Evolutionary conservation across 2,113 vertebrate species (phyloP).

Genomic region (Copsychus sechellarum): DNA sequence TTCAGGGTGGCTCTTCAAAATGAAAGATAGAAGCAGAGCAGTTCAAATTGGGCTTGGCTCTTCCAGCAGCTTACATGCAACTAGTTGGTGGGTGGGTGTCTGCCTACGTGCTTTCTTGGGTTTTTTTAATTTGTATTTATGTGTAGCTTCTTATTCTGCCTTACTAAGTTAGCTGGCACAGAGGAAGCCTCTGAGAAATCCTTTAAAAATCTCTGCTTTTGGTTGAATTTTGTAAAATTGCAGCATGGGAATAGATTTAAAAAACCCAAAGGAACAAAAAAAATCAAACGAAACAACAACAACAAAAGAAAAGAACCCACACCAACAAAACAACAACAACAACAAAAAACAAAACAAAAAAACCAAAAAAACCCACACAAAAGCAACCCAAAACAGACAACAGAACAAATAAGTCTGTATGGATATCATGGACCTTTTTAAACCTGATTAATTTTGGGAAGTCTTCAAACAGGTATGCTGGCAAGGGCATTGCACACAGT

Average conservation of each 20-base stretch:
- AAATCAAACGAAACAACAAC: no score
- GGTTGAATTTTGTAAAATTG: not conserved
- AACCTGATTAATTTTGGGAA: not conserved
- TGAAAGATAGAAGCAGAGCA: not conserved
- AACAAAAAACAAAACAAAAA: not conserved
- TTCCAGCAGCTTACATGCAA: not conserved
- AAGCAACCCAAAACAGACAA: not conserved
- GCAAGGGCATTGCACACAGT: not conserved
- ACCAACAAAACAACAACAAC: no score
- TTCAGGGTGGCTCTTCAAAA: not conserved
- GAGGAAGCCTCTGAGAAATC: constrained; percentile 44
- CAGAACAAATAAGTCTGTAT: not conserved
- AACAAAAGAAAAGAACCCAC: no score
- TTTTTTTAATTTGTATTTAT: not conserved
- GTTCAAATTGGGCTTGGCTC: not conserved
- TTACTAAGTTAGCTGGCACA: constrained; percentile 42
- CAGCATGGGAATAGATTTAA: not conserved
- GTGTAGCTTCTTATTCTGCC: constrained; percentile 20
- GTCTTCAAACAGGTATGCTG: not conserved
- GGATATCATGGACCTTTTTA: not conserved
- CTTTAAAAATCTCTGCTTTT: not conserved
- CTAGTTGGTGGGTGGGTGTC: not conserved
- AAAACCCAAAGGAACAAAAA: not conserved
- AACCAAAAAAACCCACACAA: not conserved
- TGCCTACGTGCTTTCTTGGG: not conserved